Evolutionary conservation across 2,888 invertebrate species (phyloP).

Genomic region (Aphelenchoides bicaudatus): DNA sequence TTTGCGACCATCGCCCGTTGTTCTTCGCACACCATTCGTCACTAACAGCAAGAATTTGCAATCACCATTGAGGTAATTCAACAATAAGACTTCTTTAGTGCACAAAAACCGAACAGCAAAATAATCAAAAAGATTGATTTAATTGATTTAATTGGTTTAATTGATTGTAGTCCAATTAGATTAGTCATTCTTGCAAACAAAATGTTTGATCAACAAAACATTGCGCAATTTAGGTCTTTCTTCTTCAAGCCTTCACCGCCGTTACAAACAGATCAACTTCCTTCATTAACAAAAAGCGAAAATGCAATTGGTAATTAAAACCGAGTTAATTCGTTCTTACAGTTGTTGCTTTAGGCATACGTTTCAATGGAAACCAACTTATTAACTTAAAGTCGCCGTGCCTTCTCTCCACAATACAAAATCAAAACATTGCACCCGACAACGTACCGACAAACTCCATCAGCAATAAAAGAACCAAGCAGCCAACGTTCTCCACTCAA

Average conservation of each 20-base stretch:
- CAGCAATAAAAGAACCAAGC: not conserved
- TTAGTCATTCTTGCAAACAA: no score
- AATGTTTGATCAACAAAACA: no score
- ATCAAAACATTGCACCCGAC: conserved; percentile 1
- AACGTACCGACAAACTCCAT: not conserved
- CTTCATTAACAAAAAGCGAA: conserved; percentile 6
- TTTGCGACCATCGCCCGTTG: conserved; percentile 9
- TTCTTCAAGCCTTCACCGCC: conserved; percentile 1
- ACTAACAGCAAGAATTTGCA: not conserved
- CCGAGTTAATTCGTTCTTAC: not conserved
- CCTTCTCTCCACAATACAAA: not conserved
- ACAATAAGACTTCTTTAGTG: no score
- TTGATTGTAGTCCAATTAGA: no score
- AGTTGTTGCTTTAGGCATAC: not conserved
- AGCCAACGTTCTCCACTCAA: not conserved
- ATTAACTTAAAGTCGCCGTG: not conserved
- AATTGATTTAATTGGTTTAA: no score
- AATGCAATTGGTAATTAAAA: not conserved
- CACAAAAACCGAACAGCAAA: no score
- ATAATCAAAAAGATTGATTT: not conserved
- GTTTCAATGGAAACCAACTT: not conserved
- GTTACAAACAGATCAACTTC: not conserved
- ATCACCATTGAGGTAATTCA: not conserved
- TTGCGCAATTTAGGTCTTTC: conserved; percentile 7
- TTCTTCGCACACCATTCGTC: not conserved